Percentiles rank a stretch among this genome's conserved stretches.
These are phyloP conservation scores for Mustela nigripes DNA, from an alignment of 2,113 vertebrate species.

Conservation along the genomic window DNA sequence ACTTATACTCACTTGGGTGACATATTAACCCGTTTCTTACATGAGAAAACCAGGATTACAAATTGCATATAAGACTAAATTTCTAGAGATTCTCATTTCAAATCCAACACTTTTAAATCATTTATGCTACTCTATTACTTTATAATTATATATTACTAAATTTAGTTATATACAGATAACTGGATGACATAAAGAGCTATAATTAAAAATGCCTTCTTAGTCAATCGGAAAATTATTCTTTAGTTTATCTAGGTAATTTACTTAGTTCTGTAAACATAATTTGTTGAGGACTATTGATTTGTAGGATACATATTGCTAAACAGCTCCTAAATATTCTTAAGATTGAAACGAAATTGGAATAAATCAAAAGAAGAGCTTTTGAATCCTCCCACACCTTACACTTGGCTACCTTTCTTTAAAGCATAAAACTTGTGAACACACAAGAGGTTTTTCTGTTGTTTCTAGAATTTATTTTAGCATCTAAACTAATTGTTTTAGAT, in stretches of 20 bases:
- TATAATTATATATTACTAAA: background rate
- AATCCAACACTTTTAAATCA: background rate
- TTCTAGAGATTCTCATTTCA: background rate
- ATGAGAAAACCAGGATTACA: background rate
- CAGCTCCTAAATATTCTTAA: background rate
- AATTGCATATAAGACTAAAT: background rate
- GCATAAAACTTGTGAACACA: background rate
- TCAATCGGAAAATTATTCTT: background rate
- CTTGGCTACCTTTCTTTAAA: background rate
- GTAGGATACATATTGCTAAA: background rate
- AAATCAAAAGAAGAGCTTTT: background rate
- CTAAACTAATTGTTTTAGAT: background rate
- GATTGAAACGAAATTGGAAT: background rate
- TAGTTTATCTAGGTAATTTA: conserved; percentile 3
- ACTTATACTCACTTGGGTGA: background rate
- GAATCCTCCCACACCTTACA: background rate
- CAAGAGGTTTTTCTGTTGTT: background rate
- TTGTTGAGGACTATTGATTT: background rate
- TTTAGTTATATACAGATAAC: background rate
- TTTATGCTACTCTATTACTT: background rate
- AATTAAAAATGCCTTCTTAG: background rate
- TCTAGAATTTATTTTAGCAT: background rate
- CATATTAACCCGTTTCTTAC: background rate
- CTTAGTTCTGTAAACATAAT: conserved; percentile 11
- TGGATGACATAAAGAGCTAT: background rate